Evolutionary conservation across 2,797 vertebrate genomes (phyloP).

Genomic region (Sitta carolinensis): DNA sequence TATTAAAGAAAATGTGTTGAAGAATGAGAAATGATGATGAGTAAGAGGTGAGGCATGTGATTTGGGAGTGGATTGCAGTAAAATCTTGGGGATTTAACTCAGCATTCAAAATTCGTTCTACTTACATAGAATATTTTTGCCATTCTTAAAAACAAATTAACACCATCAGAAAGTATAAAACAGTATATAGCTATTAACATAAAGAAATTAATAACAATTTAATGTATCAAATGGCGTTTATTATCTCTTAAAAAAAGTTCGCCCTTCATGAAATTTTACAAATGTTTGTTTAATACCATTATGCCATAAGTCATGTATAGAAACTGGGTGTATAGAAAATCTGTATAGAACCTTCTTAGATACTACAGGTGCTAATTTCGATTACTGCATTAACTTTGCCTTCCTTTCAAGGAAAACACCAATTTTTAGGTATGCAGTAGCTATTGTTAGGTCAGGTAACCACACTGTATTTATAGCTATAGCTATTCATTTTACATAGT

Average conservation of each 20-base stretch:
- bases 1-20: conserved; percentile 54
- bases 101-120: not conserved
- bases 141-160: not conserved
- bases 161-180: not conserved
- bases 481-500: not conserved
- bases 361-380: not conserved
- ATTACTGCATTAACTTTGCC: not conserved
- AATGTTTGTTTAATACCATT: not conserved
- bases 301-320: not conserved
- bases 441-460: not conserved
- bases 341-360: rapidly evolving
- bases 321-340: not conserved
- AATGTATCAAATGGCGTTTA: not conserved
- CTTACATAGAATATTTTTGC: not conserved
- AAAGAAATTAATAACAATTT: not conserved
- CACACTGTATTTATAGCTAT: not conserved
- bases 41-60: not conserved
- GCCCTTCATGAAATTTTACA: not conserved
- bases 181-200: not conserved
- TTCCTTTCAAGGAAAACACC: not conserved
- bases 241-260: not conserved
- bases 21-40: not conserved
- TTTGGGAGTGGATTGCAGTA: not conserved
- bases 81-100: not conserved
- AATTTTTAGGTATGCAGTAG: not conserved